phyloP scores from a whole-genome alignment of 2,113 vertebrate genomes.

The Perognathus longimembris region DNA sequence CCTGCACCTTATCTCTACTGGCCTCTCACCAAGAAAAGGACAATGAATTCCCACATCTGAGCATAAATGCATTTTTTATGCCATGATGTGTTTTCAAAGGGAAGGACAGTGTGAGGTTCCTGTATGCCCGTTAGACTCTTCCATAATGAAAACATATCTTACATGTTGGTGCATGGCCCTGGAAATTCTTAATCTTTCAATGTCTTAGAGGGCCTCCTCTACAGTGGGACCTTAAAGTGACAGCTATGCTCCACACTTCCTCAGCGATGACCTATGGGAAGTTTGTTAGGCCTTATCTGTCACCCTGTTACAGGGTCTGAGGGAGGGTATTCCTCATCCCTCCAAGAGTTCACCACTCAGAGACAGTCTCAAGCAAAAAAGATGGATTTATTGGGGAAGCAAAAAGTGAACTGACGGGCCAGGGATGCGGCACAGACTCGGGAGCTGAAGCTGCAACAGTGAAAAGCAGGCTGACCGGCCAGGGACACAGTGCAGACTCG shows the following conservation, averaged over 20 bases:
- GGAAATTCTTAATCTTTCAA: not conserved
- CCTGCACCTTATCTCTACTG: not conserved
- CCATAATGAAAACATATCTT: not conserved
- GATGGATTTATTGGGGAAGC: too few species aligned
- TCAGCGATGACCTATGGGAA: not conserved
- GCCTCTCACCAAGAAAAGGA: not conserved
- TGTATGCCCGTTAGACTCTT: not conserved
- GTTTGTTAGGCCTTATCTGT: not conserved
- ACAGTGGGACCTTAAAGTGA: not conserved
- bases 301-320: too few species aligned
- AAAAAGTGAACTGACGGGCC: too few species aligned
- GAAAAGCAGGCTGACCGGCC: too few species aligned
- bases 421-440: too few species aligned
- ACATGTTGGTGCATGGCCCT: too few species aligned
- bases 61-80: too few species aligned
- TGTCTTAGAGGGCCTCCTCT: not conserved
- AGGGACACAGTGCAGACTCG: too few species aligned
- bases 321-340: too few species aligned
- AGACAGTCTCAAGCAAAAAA: too few species aligned
- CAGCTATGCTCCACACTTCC: not conserved
- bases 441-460: too few species aligned
- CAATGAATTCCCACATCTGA: not conserved
- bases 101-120: not conserved
- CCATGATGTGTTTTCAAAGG: not conserved
- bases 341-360: too few species aligned